Conservation (phyloP, 2,888 invertebrate genomes). For the Orthonevra nobilis region DNA sequence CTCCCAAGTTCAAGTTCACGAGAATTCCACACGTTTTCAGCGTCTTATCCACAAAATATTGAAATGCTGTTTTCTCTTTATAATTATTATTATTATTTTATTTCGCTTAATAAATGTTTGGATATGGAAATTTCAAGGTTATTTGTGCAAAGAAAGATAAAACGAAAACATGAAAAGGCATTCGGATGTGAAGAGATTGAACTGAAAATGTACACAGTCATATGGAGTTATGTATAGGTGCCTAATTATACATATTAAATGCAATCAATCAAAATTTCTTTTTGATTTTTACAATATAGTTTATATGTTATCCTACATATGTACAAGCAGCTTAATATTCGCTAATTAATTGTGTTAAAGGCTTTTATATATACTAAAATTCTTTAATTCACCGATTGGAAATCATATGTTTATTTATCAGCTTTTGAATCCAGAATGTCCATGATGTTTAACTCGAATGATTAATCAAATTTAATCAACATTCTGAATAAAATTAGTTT, state of each 20-base stretch:
- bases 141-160: constrained; percentile 40
- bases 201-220: too few species aligned
- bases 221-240: too few species aligned
- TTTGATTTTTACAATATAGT: neutral
- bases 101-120: constrained; percentile 29
- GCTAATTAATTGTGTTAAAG: too few species aligned
- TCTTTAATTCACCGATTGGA: too few species aligned
- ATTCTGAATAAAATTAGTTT: too few species aligned
- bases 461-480: too few species aligned
- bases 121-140: constrained; percentile 59
- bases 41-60: constrained; percentile 43
- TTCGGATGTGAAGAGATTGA: neutral
- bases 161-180: constrained; percentile 22
- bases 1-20: constrained; percentile 79
- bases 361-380: too few species aligned
- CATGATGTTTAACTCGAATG: too few species aligned
- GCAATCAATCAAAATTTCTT: constrained; percentile 38
- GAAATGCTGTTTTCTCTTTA: constrained; percentile 27
- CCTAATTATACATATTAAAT: too few species aligned
- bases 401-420: too few species aligned
- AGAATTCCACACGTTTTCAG: constrained; percentile 76
- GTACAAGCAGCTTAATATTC: too few species aligned
- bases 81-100: constrained; percentile 39
- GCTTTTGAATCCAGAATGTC: too few species aligned
- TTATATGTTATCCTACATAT: neutral